phyloP scores from a whole-genome alignment of 2,888 invertebrate genomes.

The Mesorhabditis sp. region DNA sequence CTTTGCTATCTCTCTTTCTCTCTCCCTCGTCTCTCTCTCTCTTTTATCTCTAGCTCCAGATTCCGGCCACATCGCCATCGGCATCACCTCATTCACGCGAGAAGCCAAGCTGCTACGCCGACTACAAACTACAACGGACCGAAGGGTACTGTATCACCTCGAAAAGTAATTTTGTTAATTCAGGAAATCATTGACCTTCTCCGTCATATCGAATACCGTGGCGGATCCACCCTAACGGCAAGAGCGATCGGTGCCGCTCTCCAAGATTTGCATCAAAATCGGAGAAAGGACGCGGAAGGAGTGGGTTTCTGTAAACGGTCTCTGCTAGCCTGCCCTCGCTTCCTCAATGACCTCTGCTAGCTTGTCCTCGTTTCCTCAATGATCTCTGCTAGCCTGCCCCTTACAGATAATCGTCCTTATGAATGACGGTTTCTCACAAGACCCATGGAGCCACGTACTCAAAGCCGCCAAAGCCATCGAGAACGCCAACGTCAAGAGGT shows the following conservation, averaged over 20 bases:
- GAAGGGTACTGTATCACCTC: slow-evolving; percentile 19
- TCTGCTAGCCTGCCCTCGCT: no score
- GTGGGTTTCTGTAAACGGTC: slow-evolving; percentile 14
- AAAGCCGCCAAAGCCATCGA: slow-evolving; percentile 25
- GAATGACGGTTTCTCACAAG: slow-evolving; percentile 52
- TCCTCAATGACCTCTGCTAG: no score
- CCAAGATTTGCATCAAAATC: slow-evolving; percentile 32
- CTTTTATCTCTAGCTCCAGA: neutral
- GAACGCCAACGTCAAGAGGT: slow-evolving; percentile 33
- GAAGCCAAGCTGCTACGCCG: slow-evolving; percentile 33
- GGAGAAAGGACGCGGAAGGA: slow-evolving; percentile 40
- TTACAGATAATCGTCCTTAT: slow-evolving; percentile 37
- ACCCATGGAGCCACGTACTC: slow-evolving; percentile 40
- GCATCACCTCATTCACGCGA: slow-evolving; percentile 44
- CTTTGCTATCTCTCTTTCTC: no score
- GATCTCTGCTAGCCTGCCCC: no score
- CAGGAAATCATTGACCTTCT: slow-evolving; percentile 40
- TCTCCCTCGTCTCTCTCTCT: no score
- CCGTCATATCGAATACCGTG: slow-evolving; percentile 43
- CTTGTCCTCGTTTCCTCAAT: no score
- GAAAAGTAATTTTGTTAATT: neutral
- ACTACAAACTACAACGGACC: slow-evolving; percentile 36
- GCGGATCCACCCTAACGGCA: slow-evolving; percentile 47
- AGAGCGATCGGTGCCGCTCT: slow-evolving; percentile 41
- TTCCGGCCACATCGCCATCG: slow-evolving; percentile 35